A percentile compares a stretch with the other conserved stretches of the same genome.
Evolutionary conservation across 2,113 vertebrate genomes (phyloP).

Genomic region (Mirounga angustirostris): DNA sequence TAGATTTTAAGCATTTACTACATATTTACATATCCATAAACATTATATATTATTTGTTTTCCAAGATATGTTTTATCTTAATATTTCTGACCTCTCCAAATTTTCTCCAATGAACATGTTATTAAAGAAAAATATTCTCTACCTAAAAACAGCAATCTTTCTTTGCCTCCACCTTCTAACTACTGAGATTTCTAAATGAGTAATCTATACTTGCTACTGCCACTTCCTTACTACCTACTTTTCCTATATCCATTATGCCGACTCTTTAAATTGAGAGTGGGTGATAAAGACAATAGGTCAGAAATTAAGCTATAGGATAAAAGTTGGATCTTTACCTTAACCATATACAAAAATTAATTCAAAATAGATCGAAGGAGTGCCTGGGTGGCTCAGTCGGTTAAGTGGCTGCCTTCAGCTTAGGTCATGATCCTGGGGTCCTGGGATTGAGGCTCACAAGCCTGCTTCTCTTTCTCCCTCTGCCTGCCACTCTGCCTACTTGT

Average conservation of each 20-base stretch:
- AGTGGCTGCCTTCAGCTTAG: too few relatives aligned
- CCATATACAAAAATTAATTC: not conserved
- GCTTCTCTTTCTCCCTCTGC: too few relatives aligned
- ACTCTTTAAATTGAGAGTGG: not conserved
- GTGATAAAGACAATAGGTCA: not conserved
- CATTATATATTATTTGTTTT: not conserved
- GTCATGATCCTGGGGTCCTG: too few relatives aligned
- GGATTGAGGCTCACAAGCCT: too few relatives aligned
- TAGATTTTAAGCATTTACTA: not conserved
- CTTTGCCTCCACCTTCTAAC: not conserved
- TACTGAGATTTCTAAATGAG: conserved; percentile 24
- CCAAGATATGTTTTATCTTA: not conserved
- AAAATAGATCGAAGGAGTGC: not conserved
- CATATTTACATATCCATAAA: not conserved
- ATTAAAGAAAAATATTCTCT: not conserved
- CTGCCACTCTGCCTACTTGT: too few relatives aligned
- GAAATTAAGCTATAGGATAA: not conserved
- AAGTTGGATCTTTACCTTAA: not conserved
- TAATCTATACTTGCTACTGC: not conserved
- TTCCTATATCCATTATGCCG: not conserved
- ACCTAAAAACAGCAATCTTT: not conserved
- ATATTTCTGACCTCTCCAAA: not conserved
- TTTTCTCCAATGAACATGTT: not conserved
- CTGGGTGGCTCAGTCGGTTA: too few relatives aligned
- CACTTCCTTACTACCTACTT: not conserved